Base-by-base conservation (phyloP, 2,888 invertebrate genomes). In the Vesta saturnalis region DNA sequence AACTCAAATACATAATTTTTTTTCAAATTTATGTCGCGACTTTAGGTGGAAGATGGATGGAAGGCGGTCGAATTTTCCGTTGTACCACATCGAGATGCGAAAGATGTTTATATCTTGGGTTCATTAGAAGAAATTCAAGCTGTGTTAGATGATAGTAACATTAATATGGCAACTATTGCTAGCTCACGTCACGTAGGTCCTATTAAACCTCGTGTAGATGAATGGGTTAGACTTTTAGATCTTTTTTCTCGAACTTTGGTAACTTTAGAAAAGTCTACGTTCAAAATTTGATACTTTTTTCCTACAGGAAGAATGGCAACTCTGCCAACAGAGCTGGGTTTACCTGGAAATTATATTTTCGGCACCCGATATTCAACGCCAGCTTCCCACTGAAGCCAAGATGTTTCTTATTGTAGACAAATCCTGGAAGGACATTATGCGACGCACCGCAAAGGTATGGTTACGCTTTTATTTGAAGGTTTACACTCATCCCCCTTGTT, bases 281-380 rank as follows among this genome's bases (percentile, higher is more conserved):
- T 6, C 0, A 23, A 49, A 14, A 10, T 12, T 4, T 10, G n/a
- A 22, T 16, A 35, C 1, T 15, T 23, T 59, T 8, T 52, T 52
- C n/a, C n/a, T 19, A 1, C 79, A 93, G 94, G 96, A 96, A 81
- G 94, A 93, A 80, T 97, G 96, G 96, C 87, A 89, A 76, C 87
- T 89, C 67, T 95, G 96, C 77, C 97, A 97, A 83, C 92, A 92
- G 76, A 92, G 93, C n/a, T 97, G 97, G 97, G 88, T 96, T 43
- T 97, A 97, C 80, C 85, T 97, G 77, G 97, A 97, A 83, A 95
- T 96, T 0, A 96, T 97, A 79, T 97, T 97, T 83, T 92, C 94
- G 6, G 96, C 97, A 0, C 95, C 96, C 0, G 97, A 97, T 80
- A 97, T 97, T 76, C 95, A 96, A 82, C 89, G 95, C 12, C 97